Percentiles rank a stretch among this genome's conserved stretches.
Conservation (phyloP, 2,888 invertebrate species). For the Alloscopus bannaensis region DNA sequence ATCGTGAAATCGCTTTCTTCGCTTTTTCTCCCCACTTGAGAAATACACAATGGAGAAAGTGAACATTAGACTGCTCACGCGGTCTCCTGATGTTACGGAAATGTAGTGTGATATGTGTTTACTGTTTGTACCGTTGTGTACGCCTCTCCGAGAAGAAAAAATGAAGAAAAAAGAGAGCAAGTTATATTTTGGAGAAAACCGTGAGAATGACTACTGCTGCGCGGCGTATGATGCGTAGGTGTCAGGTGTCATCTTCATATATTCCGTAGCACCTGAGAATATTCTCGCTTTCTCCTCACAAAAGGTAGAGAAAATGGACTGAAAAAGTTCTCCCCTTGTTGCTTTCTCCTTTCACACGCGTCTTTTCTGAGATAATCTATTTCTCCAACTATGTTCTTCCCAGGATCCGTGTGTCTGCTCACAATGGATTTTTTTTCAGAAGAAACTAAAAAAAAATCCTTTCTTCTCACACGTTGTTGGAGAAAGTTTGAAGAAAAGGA, state of each 20-base stretch:
- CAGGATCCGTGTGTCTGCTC: too few relatives aligned
- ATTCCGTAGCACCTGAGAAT: conserved; percentile 24
- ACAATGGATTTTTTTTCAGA: background rate
- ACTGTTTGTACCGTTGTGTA: background rate
- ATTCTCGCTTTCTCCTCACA: too few relatives aligned
- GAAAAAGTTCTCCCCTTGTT: conserved; percentile 5
- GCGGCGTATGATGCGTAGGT: background rate
- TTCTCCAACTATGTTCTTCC: conserved; percentile 3
- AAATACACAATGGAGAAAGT: background rate
- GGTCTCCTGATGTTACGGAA: background rate
- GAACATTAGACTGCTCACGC: conserved; percentile 27
- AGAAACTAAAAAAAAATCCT: too few relatives aligned
- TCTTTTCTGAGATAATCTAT: conserved; percentile 4
- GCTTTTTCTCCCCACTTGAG: conserved; percentile 22
- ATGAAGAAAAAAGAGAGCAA: background rate
- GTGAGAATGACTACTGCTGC: conserved; percentile 44
- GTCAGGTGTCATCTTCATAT: conserved; percentile 36
- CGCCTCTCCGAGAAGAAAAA: background rate
- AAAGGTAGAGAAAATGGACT: too few relatives aligned
- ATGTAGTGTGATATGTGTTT: background rate
- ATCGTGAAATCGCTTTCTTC: conserved; percentile 29
- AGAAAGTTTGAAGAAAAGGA: conserved; percentile 11
- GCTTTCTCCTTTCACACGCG: background rate
- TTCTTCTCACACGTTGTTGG: too few relatives aligned
- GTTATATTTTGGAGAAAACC: conserved; percentile 36